Evolutionary conservation across 2,888 invertebrate genomes (phyloP), one percentile per base, ranked within the genome.

Genomic region (Acrocyrtus sp.): DNA sequence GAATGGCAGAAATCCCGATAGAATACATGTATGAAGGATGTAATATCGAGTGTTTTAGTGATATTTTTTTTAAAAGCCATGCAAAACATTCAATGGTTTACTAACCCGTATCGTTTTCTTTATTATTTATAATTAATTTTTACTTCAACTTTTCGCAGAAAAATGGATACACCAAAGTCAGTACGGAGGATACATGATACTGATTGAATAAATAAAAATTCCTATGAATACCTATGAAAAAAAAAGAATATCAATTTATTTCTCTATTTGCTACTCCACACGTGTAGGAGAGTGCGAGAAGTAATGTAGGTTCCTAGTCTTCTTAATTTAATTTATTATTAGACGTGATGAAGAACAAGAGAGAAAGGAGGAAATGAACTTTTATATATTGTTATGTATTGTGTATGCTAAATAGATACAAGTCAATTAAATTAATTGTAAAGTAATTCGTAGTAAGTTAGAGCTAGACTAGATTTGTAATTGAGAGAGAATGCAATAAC

Each of bases 1-100:
- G 15, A 65, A 47, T 27, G n/a, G 45, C 8, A 65, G 65, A 8
- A 69, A 69, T 45, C 34, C 34, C 5, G 68, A 69, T 43, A 69
- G 68, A 15, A 69, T 69, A 54, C 68, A 69, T 48, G 68, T 69
- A 61, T 69, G 61, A 69, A 54, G 3, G 34, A 34, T 34, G 34
- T 34, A 34, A 34, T n/a, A n/a, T n/a, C n/a, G n/a, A 34, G 1
- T 22, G 47, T 61, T 61, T 61, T 61, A 50, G 50, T 61, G 48
- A 60, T 60, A 43, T 34, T 34, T 34, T 12, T n/a, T n/a, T n/a
- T n/a, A n/a, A n/a, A n/a, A n/a, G n/a, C n/a, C n/a, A n/a, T n/a
- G n/a, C n/a, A n/a, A n/a, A n/a, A n/a, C n/a, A n/a, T n/a, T n/a
- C n/a, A n/a, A n/a, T n/a, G n/a, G n/a, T n/a, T n/a, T n/a, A n/a